Evolutionary conservation across 2,888 invertebrate species (phyloP).

Genomic region (Stegana nigrithorax): DNA sequence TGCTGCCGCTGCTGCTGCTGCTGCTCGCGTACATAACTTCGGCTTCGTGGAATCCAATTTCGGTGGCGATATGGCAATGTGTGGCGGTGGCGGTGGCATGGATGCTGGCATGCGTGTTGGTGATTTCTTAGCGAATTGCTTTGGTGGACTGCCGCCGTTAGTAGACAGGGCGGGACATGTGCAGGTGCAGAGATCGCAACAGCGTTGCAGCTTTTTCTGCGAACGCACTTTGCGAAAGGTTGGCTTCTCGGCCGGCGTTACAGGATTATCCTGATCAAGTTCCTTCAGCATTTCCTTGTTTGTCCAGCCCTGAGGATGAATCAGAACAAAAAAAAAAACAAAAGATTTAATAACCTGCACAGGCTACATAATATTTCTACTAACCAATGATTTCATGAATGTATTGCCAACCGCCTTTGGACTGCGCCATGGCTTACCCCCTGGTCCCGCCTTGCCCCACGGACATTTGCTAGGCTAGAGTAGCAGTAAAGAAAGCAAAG

Average conservation of each 20-base stretch:
- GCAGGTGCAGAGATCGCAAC: slow-evolving; percentile 65
- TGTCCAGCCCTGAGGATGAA: slow-evolving; percentile 65
- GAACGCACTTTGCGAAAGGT: slow-evolving; percentile 58
- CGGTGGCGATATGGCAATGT: slow-evolving; percentile 23
- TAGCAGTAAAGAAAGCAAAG: not conserved
- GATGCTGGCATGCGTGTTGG: slow-evolving; percentile 21
- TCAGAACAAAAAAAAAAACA: not conserved
- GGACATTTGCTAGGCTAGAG: slow-evolving; percentile 57
- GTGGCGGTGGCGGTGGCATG: slow-evolving; percentile 25
- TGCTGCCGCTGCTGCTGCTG: slow-evolving; percentile 25
- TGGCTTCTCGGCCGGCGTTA: slow-evolving; percentile 62
- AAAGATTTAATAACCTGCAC: not conserved
- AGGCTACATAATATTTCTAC: slow-evolving; percentile 15
- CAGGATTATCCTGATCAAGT: slow-evolving; percentile 66
- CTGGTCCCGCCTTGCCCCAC: slow-evolving; percentile 69
- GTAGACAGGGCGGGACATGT: slow-evolving; percentile 52
- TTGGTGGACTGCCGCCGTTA: slow-evolving; percentile 40
- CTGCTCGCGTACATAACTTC: slow-evolving; percentile 26
- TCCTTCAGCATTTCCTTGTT: slow-evolving; percentile 67
- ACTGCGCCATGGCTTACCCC: slow-evolving; percentile 80
- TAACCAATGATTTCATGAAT: slow-evolving; percentile 83
- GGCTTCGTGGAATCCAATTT: slow-evolving; percentile 42
- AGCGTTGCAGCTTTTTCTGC: slow-evolving; percentile 56
- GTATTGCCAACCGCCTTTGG: slow-evolving; percentile 78
- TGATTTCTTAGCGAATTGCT: slow-evolving; percentile 38